Evolutionary conservation across 2,113 vertebrate genomes (phyloP).

Genomic region (Crotalus helleri): DNA sequence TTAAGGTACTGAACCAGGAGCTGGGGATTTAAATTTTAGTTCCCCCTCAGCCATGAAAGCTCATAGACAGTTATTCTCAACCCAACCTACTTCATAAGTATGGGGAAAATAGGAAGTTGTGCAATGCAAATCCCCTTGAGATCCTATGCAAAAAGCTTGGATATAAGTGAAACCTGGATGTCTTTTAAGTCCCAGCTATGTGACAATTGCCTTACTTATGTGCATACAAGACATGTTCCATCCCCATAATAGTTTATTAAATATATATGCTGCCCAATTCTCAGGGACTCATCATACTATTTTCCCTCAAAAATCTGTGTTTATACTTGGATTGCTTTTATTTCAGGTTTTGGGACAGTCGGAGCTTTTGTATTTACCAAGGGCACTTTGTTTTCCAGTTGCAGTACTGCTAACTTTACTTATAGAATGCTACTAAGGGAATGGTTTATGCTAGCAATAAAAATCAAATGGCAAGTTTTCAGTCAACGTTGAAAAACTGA

Average conservation of each 20-base stretch:
- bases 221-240: background rate
- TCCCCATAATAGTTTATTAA: background rate
- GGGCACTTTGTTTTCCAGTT: background rate
- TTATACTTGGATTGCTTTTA: background rate
- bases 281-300: background rate
- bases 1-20: background rate
- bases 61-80: background rate
- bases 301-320: background rate
- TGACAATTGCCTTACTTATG: background rate
- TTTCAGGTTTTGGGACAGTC: background rate
- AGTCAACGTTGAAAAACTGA: background rate
- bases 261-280: background rate
- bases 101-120: background rate
- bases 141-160: background rate
- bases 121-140: background rate
- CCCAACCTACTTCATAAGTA: background rate
- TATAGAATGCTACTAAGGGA: background rate
- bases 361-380: background rate
- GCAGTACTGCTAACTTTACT: too few relatives aligned
- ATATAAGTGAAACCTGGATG: background rate
- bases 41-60: background rate
- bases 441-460: background rate
- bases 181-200: background rate
- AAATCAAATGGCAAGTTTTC: background rate
- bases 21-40: background rate